A percentile compares a stretch with the other conserved stretches of the same genome.
These are phyloP conservation scores for Caenorhabditis zanzibari DNA, from an alignment of 2,888 invertebrate genomes.

Conservation along the genomic window DNA sequence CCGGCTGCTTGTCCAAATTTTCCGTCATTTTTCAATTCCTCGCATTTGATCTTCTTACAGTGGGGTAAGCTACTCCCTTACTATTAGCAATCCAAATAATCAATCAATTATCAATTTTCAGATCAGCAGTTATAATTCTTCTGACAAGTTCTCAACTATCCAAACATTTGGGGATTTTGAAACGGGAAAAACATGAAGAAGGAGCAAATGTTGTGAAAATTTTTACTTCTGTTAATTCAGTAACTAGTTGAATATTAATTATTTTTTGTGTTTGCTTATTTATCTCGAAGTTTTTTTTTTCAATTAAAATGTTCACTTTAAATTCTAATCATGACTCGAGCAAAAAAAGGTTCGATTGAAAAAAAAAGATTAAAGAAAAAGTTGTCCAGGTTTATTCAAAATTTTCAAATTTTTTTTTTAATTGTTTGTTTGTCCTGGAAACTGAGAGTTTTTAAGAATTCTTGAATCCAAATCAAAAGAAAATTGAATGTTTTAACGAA, in stretches of 20 bases:
- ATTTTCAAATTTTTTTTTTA: too few relatives aligned
- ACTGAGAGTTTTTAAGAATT: too few relatives aligned
- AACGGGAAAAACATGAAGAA: background rate
- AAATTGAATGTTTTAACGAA: too few relatives aligned
- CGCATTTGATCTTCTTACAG: slow-evolving; percentile 16
- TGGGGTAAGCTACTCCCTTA: too few relatives aligned
- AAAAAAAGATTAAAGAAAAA: too few relatives aligned
- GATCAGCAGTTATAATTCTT: slow-evolving; percentile 25
- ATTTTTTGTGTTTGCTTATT: background rate
- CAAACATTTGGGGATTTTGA: background rate
- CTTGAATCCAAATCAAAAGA: too few relatives aligned
- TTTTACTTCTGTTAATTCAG: slow-evolving; percentile 4
- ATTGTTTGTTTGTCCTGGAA: too few relatives aligned
- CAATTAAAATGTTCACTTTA: too few relatives aligned
- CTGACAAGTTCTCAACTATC: slow-evolving; percentile 13
- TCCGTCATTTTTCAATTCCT: slow-evolving; percentile 6
- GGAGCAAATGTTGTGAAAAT: background rate
- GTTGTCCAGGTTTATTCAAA: too few relatives aligned
- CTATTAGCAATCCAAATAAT: background rate
- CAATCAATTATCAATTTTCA: slow-evolving; percentile 1
- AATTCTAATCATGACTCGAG: too few relatives aligned
- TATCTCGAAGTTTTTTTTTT: too few relatives aligned
- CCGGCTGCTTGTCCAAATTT: background rate
- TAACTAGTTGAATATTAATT: background rate
- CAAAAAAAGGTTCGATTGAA: too few relatives aligned